Base-by-base conservation (phyloP, 2,113 vertebrate genomes). In the Microcebus jonahi region DNA sequence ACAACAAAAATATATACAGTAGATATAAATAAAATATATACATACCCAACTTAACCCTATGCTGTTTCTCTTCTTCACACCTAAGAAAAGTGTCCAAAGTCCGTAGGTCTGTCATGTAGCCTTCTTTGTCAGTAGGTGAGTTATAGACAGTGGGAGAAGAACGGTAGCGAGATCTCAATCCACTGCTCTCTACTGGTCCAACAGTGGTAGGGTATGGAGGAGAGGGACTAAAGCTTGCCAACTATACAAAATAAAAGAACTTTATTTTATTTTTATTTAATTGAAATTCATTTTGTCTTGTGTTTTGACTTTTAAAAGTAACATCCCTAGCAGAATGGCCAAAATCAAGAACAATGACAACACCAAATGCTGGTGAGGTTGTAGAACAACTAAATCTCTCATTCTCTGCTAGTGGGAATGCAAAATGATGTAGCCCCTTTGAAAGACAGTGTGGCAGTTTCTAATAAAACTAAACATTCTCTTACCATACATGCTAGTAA, bases 51-150 rank as follows among this genome's bases (percentile, higher is more conserved):
- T 99, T 99, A 45, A 99, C 99, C 79, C 99, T 98, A 61, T 99
- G 99, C 92, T 99, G 99, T 11, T 99, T 99, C 98, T 99, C 99
- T 91, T 99, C 99, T 96, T 99, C 99, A 0, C 98, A 98, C 63
- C 98, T 99, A 25, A 99, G 99, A 94, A 99, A 99, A 92, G 96
- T 98, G 91, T 99, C 99, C 92, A 99, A 93, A 7, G 98, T 98
- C 75, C 99, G 99, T 23, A 99, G 98, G 96, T 99, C 99, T 5
- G 99, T 99, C 96, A 99, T 99, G 23, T 98, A 99, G 79, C 99
- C 99, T 2, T 99, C 99, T 63, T 99, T 99, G 59, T 98, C 99
- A 42, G 99, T 98, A 3, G 99, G 99, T 1, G 99, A 99, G 50
- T 98, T 99, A n/a, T 99, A 99, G 2, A 99, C 98, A 0, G 99